These are phyloP conservation scores for Rhadina sibilatrix DNA, from an alignment of 2,113 vertebrate species.

Conservation along the genomic window DNA sequence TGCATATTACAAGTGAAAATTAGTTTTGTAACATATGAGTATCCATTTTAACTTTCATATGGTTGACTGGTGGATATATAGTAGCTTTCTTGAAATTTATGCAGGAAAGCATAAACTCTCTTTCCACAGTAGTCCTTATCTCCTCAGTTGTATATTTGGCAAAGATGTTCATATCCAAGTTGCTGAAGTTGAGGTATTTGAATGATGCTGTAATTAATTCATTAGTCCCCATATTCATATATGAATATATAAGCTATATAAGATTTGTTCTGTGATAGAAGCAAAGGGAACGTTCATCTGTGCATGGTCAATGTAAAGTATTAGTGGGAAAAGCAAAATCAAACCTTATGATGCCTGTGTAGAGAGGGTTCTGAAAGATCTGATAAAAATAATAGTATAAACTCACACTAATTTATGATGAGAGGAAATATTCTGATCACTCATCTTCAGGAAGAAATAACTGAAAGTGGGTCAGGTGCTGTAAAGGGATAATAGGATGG, in stretches of 20 bases:
- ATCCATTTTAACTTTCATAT: neutral
- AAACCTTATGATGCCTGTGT: neutral
- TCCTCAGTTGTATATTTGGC: neutral
- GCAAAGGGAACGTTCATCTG: neutral
- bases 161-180: neutral
- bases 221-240: neutral
- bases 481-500: neutral
- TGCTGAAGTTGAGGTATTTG: neutral
- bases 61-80: neutral
- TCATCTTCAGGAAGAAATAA: neutral
- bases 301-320: neutral
- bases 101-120: neutral
- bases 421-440: neutral
- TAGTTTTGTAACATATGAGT: neutral
- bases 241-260: neutral
- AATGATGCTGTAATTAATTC: neutral
- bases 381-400: neutral
- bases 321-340: neutral
- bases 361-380: neutral
- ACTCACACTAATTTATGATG: neutral
- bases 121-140: neutral
- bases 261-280: neutral
- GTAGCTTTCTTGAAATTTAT: neutral
- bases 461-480: neutral
- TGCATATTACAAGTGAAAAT: neutral